Percentiles rank a stretch among this genome's conserved stretches.
These are phyloP conservation scores for Loxodonta africana DNA, from an alignment of 2,113 vertebrate genomes.

Conservation along the genomic window DNA sequence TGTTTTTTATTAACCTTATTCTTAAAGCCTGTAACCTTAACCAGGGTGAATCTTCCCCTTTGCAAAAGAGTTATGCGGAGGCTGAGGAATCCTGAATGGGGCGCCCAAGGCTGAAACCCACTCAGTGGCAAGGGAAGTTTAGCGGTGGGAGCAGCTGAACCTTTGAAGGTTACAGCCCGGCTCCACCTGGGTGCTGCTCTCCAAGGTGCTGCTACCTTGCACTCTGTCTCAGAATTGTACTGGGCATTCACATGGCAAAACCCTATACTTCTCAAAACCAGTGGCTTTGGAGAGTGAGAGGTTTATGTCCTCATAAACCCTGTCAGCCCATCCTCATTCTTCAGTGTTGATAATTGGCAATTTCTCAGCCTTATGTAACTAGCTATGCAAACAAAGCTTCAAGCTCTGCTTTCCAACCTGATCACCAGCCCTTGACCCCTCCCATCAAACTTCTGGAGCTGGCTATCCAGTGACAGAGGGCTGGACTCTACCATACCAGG, in stretches of 20 bases:
- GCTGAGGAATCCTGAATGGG: background rate
- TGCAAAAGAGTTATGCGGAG: background rate
- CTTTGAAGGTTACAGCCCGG: background rate
- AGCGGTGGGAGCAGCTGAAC: background rate
- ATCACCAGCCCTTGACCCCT: background rate
- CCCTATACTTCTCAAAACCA: background rate
- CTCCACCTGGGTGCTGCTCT: background rate
- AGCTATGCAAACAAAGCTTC: background rate
- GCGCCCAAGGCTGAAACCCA: background rate
- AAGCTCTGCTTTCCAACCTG: background rate
- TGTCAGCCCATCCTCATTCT: background rate
- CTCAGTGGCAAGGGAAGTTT: no score
- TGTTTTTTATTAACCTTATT: background rate
- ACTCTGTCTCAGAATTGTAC: fast-evolving
- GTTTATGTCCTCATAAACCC: background rate
- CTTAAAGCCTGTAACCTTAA: background rate
- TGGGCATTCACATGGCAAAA: background rate
- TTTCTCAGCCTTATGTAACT: background rate
- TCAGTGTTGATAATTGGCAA: background rate
- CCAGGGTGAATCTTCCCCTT: background rate
- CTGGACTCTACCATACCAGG: background rate
- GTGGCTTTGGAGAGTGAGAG: background rate
- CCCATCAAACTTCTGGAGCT: background rate
- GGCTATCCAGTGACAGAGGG: background rate
- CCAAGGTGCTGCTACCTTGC: conserved; percentile 37